Percentiles rank a stretch among this genome's conserved stretches.
Evolutionary conservation across 2,797 vertebrate species (phyloP).

Genomic region (Sebastes steindachneri): DNA sequence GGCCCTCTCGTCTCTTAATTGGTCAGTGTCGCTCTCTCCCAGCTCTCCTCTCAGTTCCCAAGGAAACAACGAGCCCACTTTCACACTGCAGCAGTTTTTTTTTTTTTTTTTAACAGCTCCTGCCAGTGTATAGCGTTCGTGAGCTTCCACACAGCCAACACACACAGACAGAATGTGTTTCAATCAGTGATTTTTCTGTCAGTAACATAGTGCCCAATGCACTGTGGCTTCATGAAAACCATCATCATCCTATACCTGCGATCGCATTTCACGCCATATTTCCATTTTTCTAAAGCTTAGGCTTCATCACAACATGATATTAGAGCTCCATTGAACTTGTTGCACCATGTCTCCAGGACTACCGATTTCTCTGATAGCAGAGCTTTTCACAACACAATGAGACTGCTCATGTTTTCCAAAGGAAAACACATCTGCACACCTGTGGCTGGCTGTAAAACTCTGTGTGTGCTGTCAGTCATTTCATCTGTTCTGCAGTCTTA

Average conservation of each 20-base stretch:
- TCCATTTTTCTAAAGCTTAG: conserved; percentile 20
- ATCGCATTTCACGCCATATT: background rate
- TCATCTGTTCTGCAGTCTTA: no score
- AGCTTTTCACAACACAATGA: conserved; percentile 19
- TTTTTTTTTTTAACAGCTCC: background rate
- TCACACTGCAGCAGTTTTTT: conserved; percentile 34
- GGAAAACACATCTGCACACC: background rate
- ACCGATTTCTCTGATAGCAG: conserved; percentile 2
- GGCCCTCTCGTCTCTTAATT: conserved; percentile 46
- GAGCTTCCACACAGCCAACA: background rate
- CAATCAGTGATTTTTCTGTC: background rate
- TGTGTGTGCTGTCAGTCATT: no score
- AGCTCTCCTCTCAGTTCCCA: conserved; percentile 66
- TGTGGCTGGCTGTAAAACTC: background rate
- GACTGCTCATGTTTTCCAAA: background rate
- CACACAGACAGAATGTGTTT: background rate
- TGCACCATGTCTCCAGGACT: conserved; percentile 37
- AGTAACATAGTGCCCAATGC: background rate
- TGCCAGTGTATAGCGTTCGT: background rate
- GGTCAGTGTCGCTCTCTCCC: conserved; percentile 37
- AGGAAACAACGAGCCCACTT: conserved; percentile 63
- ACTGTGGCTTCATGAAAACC: background rate
- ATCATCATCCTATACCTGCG: background rate
- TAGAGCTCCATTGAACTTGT: background rate
- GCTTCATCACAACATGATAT: conserved; percentile 17